A percentile compares a stretch with the other conserved stretches of the same genome.
Conservation (phyloP, 2,797 vertebrate species). For the Perdix hodgsoniae region DNA sequence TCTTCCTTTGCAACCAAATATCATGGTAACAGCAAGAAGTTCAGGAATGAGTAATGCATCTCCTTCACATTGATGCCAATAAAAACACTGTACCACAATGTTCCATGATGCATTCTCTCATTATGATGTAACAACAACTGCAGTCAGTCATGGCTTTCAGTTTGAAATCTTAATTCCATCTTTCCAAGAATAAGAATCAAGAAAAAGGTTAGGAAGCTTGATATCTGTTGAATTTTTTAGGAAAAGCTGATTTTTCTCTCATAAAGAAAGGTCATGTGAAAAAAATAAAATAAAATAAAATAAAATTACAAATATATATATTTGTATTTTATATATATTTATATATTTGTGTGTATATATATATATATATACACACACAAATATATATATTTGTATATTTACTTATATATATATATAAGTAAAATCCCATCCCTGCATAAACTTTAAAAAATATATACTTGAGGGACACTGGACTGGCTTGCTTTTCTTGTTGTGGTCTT, state of each 20-base stretch:
- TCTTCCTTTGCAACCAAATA: conserved; percentile 18
- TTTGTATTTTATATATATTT: too few species aligned
- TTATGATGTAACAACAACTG: neutral
- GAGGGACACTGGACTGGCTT: neutral
- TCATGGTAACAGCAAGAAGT: neutral
- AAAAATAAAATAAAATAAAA: neutral
- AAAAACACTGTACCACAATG: neutral
- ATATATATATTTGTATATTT: too few species aligned
- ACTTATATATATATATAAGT: neutral
- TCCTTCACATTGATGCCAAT: neutral
- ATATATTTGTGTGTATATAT: too few species aligned
- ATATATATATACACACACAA: too few species aligned
- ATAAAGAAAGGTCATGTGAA: neutral
- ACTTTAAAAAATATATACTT: neutral
- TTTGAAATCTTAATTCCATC: conserved; percentile 20
- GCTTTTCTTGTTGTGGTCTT: neutral
- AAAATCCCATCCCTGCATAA: fast-evolving
- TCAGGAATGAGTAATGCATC: neutral
- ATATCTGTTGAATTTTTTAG: neutral
- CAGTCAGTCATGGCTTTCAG: neutral
- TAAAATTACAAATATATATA: too few species aligned
- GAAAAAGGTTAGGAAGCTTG: neutral
- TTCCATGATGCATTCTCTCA: neutral
- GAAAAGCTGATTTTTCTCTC: neutral
- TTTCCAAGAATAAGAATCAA: neutral